These are phyloP conservation scores for Vanessa atalanta DNA, from an alignment of 1,140 invertebrate species.

Conservation along the genomic window DNA sequence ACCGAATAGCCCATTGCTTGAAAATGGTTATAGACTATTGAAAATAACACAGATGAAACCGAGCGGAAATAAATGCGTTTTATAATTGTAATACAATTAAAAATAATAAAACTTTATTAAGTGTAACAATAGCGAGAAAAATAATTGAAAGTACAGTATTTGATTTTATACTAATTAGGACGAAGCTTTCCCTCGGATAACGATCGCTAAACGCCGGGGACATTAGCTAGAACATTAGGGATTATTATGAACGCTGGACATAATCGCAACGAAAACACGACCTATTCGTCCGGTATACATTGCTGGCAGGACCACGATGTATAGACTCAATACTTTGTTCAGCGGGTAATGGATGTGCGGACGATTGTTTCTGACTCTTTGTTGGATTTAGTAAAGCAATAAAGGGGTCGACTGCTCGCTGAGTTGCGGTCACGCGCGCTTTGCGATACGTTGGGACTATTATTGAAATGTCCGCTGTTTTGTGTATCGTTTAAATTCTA, in stretches of 20 bases:
- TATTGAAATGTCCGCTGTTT: constrained; percentile 35
- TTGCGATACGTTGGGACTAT: constrained; percentile 26
- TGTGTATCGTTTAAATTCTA: constrained; percentile 30
- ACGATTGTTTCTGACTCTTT: constrained; percentile 26
- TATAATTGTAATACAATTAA: too few species aligned
- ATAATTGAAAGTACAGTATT: constrained; percentile 39
- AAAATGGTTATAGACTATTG: too few species aligned
- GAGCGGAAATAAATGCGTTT: too few species aligned
- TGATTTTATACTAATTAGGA: constrained; percentile 67
- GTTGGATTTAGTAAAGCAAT: constrained; percentile 23
- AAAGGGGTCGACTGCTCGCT: constrained; percentile 25
- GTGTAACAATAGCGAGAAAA: background rate
- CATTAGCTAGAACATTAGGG: constrained; percentile 36
- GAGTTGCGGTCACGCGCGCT: constrained; percentile 54
- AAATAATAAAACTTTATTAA: background rate
- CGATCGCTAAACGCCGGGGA: constrained; percentile 49
- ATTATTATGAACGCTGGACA: constrained; percentile 40
- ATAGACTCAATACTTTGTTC: background rate
- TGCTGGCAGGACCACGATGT: background rate
- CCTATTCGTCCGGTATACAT: background rate
- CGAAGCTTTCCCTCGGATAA: constrained; percentile 46
- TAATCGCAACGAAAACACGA: constrained; percentile 16
- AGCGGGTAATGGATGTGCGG: constrained; percentile 33
- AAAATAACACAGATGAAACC: too few species aligned
- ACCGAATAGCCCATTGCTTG: too few species aligned